Percentiles rank a stretch among this genome's conserved stretches.
Conservation (phyloP, 2,797 vertebrate species). For the Centroberyx gerrardi region DNA sequence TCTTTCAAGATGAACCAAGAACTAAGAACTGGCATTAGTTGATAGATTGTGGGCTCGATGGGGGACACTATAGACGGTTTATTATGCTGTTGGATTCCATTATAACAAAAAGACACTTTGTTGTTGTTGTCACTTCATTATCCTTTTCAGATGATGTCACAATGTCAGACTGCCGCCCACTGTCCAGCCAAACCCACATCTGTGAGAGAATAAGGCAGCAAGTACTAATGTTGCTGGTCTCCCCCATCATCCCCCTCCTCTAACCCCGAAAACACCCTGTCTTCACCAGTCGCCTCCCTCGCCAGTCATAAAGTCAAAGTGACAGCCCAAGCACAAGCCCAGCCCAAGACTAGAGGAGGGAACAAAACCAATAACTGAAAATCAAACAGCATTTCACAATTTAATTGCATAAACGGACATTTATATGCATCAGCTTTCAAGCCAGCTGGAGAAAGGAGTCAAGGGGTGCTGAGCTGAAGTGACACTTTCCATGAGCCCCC, state of each 20-base stretch:
- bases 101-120: constrained; percentile 51
- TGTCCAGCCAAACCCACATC: constrained; percentile 62
- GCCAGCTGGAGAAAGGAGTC: constrained; percentile 72
- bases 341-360: constrained; percentile 52
- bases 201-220: constrained; percentile 44
- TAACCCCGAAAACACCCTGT: constrained; percentile 30
- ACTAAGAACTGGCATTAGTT: constrained; percentile 29
- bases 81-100: constrained; percentile 47
- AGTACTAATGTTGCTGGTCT: constrained; percentile 24
- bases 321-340: constrained; percentile 46
- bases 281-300: constrained; percentile 42
- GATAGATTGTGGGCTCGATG: constrained; percentile 28
- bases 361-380: constrained; percentile 67
- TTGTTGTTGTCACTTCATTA: constrained; percentile 63
- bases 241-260: constrained; percentile 18
- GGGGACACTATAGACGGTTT: constrained; percentile 37
- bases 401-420: constrained; percentile 79
- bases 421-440: constrained; percentile 65
- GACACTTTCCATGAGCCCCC: constrained; percentile 79
- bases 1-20: constrained; percentile 27
- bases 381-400: constrained; percentile 69
- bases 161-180: constrained; percentile 39
- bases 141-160: constrained; percentile 65
- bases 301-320: constrained; percentile 52
- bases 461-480: constrained; percentile 55